Base-by-base conservation (phyloP, 2,888 invertebrate species). In the Macrosoma leucophasiata region DNA sequence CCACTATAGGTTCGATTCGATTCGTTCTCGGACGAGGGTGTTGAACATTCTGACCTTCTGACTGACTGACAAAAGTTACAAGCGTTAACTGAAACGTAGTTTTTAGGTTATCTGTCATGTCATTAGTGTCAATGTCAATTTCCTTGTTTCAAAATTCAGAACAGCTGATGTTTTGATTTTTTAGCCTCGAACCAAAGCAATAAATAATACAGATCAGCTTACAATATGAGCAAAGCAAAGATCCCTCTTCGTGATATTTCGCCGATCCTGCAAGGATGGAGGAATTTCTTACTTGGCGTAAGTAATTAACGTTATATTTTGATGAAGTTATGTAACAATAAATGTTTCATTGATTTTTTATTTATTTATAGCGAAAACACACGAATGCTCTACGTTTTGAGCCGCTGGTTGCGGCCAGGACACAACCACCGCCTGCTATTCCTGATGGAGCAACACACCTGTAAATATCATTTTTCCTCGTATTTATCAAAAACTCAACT, bases 381-480 rank as follows among this genome's bases (percentile, higher is more conserved):
- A 87, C 73, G 1, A 77, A 82, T 36, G 86, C 90, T 1, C 59
- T 93, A 25, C 86, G 95, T 49, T 94, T 89, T 57, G 88, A 89
- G 45, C 88, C 91, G 18, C 67, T 82, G 2, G 6, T 93, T 20
- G 78, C 93, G 2, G 79, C 88, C 6, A 90, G 97, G 54, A 91
- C 91, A 31, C 95, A 94, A 62, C 95, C 95, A 13, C 91, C 84
- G 9, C 97, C 96, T 25, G 70, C 86, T 33, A 67, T 96, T 29
- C 97, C 95, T 11, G 93, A 89, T 41, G 97, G 96, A 6, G 91
- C 93, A 2, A 85, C 91, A 15, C 93, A 94, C 71, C 88, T 86
- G 65, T 77, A 62, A 57, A 66, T 43, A 33, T 36, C n/a, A 19
- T 3, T 15, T 35, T 18, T 30, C n/a, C n/a, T n/a, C n/a, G n/a